Conservation (phyloP, 2,888 invertebrate genomes). For the Gisinianus flammeolus region DNA sequence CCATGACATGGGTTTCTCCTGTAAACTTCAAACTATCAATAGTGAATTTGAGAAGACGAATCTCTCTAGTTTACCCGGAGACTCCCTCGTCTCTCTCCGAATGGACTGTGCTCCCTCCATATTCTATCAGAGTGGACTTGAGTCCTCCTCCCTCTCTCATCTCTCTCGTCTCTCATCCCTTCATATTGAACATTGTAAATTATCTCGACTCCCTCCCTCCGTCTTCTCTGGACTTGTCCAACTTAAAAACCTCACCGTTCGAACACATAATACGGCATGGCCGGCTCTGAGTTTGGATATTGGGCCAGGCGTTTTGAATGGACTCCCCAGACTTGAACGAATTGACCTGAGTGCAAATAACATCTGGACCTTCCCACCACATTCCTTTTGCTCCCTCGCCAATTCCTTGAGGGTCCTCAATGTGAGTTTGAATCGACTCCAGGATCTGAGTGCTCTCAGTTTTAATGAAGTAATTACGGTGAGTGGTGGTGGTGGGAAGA, state of each 20-base stretch:
- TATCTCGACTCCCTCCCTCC: constrained; percentile 80
- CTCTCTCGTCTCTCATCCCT: constrained; percentile 79
- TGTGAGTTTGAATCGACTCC: constrained; percentile 78
- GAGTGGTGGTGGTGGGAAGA: too few relatives aligned
- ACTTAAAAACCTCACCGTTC: constrained; percentile 84
- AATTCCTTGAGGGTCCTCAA: constrained; percentile 81
- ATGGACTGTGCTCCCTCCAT: constrained; percentile 81
- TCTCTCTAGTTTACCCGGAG: constrained; percentile 66
- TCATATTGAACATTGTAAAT: constrained; percentile 83
- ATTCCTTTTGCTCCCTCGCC: constrained; percentile 79
- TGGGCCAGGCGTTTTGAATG: constrained; percentile 74
- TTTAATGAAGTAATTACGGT: constrained; percentile 67
- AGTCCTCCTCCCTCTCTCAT: constrained; percentile 74
- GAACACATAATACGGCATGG: constrained; percentile 84
- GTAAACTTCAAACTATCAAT: constrained; percentile 82
- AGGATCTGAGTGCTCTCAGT: constrained; percentile 75
- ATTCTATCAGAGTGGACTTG: constrained; percentile 77
- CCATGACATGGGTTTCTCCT: constrained; percentile 74
- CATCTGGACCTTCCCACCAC: constrained; percentile 86
- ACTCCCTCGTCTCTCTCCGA: constrained; percentile 78
- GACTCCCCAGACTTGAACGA: constrained; percentile 76
- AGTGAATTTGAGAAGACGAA: constrained; percentile 88
- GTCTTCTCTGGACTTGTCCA: constrained; percentile 79
- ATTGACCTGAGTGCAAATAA: constrained; percentile 86
- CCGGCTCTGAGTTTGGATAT: constrained; percentile 83